Conservation (phyloP, 1,140 invertebrate species). For the Anastatus disparis region DNA sequence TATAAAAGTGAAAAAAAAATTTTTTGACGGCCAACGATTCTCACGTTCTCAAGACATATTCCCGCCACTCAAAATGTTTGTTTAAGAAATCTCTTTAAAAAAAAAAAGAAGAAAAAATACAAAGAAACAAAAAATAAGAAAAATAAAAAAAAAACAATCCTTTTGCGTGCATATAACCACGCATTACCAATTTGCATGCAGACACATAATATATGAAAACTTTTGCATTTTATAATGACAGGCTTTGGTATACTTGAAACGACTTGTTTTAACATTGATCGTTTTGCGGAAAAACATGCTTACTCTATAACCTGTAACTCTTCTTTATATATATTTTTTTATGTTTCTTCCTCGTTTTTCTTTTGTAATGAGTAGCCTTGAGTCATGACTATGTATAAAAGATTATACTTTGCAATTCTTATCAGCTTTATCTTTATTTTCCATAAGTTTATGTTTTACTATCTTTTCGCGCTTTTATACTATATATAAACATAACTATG, state of each 20-base stretch:
- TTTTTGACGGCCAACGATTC: too few species aligned
- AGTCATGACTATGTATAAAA: too few species aligned
- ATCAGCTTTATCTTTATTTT: slow-evolving; percentile 34
- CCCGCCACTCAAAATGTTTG: neutral
- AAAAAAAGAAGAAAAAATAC: neutral
- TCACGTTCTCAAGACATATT: neutral
- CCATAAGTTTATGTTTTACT: slow-evolving; percentile 27
- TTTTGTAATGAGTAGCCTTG: too few species aligned
- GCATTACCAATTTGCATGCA: neutral
- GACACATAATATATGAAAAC: neutral
- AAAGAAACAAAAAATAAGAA: too few species aligned
- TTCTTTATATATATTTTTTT: neutral
- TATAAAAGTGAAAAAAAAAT: too few species aligned
- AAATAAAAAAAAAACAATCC: too few species aligned
- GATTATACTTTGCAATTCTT: too few species aligned
- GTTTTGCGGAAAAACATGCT: slow-evolving; percentile 3
- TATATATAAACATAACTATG: too few species aligned
- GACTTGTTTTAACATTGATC: slow-evolving; percentile 6
- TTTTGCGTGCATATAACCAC: neutral
- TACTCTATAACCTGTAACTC: too few species aligned
- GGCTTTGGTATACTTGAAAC: neutral
- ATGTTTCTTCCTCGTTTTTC: too few species aligned
- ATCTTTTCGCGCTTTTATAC: too few species aligned
- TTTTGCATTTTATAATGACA: too few species aligned
- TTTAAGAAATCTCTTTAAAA: slow-evolving; percentile 4